A percentile compares a stretch with the other conserved stretches of the same genome.
Conservation (phyloP, 1,140 invertebrate species). For the Bilobella aurantiaca region DNA sequence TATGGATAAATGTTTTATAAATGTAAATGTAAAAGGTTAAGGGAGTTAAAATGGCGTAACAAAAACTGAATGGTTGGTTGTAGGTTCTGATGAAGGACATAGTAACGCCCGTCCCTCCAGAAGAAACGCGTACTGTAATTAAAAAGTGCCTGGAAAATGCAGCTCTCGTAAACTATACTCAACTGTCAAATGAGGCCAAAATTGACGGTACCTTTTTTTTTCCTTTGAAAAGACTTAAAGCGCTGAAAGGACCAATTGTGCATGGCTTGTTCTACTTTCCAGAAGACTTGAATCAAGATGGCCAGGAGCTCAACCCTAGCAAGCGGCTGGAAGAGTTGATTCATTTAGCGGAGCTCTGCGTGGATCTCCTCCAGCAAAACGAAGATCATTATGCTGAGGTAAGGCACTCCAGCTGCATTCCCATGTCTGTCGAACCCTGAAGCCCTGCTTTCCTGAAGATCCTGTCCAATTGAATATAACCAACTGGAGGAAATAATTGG, state of each 20-base stretch:
- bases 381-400: conserved; percentile 99
- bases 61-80: too few species aligned
- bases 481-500: too few species aligned
- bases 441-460: too few species aligned
- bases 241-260: too few species aligned
- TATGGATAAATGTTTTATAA: too few species aligned
- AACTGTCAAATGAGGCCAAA: conserved; percentile 91
- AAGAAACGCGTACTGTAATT: conserved; percentile 91
- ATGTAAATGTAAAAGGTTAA: too few species aligned
- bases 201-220: conserved; percentile 69
- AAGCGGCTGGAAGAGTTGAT: conserved; percentile 94
- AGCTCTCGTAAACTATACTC: conserved; percentile 92
- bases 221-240: not conserved
- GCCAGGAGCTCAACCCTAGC: conserved; percentile 66
- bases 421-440: not conserved
- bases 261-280: not conserved
- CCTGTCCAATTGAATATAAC: too few species aligned
- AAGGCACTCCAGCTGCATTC: conserved; percentile 40
- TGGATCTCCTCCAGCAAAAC: conserved; percentile 96
- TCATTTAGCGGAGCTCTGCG: conserved; percentile 92
- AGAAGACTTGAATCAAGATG: conserved; percentile 56
- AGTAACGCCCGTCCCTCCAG: conserved; percentile 74
- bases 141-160: conserved; percentile 95
- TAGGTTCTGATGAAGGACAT: conserved; percentile 96
- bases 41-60: too few species aligned